Conservation (phyloP, 2,888 invertebrate genomes). For the Tortrix viridana region DNA sequence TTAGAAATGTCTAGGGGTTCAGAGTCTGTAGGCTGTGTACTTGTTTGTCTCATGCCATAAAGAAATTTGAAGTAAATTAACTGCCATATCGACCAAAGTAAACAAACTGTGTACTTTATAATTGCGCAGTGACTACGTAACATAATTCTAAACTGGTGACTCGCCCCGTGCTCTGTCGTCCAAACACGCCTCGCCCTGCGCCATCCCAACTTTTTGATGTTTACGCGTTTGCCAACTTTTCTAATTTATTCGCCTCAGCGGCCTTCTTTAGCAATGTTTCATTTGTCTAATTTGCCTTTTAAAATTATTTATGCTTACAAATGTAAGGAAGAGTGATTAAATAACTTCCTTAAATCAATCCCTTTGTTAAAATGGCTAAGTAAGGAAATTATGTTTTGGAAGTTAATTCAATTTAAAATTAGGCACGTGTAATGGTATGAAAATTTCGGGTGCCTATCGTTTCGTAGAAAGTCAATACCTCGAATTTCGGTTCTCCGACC, state of each 20-base stretch:
- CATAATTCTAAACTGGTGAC: background rate
- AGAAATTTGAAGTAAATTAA: too few species aligned
- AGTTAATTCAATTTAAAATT: conserved; percentile 8
- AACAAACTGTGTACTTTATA: background rate
- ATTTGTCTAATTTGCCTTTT: conserved; percentile 60
- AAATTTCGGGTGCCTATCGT: too few species aligned
- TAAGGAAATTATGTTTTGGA: conserved; percentile 14
- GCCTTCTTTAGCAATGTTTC: conserved; percentile 55
- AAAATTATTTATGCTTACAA: conserved; percentile 51
- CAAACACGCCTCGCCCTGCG: conserved; percentile 29
- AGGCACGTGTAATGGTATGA: conserved; percentile 8
- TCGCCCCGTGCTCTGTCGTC: background rate
- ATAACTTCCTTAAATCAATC: conserved; percentile 34
- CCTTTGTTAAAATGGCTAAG: conserved; percentile 23
- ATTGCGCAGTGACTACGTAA: background rate
- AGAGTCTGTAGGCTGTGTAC: too few species aligned
- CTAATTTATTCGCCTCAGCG: conserved; percentile 65
- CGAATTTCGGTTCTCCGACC: too few species aligned
- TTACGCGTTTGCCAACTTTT: conserved; percentile 63
- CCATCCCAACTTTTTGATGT: conserved; percentile 65
- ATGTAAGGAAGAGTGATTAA: conserved; percentile 34
- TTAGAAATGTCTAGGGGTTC: too few species aligned
- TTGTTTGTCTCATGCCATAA: too few species aligned
- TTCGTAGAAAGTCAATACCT: too few species aligned
- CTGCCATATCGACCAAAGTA: too few species aligned